Conservation (phyloP, 2,113 vertebrate species). For the Regulus satrapa region DNA sequence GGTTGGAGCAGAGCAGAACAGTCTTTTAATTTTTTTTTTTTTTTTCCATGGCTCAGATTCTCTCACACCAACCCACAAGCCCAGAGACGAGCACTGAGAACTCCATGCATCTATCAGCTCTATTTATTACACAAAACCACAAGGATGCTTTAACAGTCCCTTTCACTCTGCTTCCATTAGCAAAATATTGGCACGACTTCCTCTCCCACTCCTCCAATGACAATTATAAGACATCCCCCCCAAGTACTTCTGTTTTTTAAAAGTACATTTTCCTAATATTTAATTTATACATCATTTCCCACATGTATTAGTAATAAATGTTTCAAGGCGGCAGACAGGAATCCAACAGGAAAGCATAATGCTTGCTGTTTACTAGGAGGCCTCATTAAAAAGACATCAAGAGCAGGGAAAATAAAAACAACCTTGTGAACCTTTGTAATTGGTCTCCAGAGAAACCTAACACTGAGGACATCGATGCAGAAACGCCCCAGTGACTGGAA, state of each 20-base stretch:
- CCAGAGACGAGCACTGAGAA: not conserved
- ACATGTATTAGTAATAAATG: slow-evolving; percentile 72
- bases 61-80: not conserved
- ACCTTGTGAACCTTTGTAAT: slow-evolving; percentile 78
- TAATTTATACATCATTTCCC: slow-evolving; percentile 83
- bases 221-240: slow-evolving; percentile 53
- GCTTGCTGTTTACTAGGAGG: slow-evolving; percentile 69
- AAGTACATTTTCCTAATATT: slow-evolving; percentile 80
- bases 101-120: slow-evolving; percentile 5
- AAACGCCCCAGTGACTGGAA: not conserved
- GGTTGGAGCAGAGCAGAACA: not conserved
- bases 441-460: slow-evolving; percentile 64
- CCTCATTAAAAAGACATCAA: slow-evolving; percentile 85
- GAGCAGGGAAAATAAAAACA: slow-evolving; percentile 75
- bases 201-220: slow-evolving; percentile 45
- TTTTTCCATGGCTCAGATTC: not conserved
- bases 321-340: slow-evolving; percentile 76
- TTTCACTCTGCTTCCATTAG: slow-evolving; percentile 60
- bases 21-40: not conserved
- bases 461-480: slow-evolving; percentile 53
- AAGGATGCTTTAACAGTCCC: slow-evolving; percentile 24
- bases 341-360: slow-evolving; percentile 73
- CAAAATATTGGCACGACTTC: slow-evolving; percentile 41
- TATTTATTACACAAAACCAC: slow-evolving; percentile 53
- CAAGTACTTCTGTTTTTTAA: slow-evolving; percentile 45